These are phyloP conservation scores for Caenorhabditis sp. DNA, from an alignment of 2,888 invertebrate genomes.

Conservation along the genomic window DNA sequence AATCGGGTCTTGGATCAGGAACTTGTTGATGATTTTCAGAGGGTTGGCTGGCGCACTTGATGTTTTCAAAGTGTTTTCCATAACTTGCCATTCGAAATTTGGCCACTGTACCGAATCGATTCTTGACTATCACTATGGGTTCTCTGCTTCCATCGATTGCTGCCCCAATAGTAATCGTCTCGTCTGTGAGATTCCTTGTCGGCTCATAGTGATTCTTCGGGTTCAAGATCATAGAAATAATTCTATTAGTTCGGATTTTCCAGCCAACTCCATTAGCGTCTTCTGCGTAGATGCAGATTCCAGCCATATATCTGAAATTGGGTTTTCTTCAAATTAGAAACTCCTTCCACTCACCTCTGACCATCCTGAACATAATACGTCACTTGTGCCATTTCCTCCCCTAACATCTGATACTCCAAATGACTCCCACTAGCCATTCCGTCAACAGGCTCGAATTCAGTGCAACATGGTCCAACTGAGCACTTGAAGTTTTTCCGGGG, in stretches of 20 bases:
- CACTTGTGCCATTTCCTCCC: conserved; percentile 18
- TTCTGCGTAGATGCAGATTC: background rate
- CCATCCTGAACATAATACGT: conserved; percentile 21
- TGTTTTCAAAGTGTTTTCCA: background rate
- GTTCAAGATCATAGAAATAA: background rate
- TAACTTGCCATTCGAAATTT: background rate
- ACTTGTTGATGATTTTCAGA: background rate
- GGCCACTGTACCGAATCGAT: background rate
- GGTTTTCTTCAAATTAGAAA: background rate
- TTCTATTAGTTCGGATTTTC: background rate
- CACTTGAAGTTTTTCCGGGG: conserved; percentile 15
- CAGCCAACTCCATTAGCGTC: background rate
- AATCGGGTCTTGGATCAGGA: background rate
- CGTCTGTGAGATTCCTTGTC: background rate
- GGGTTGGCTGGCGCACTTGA: background rate
- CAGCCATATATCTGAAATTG: background rate
- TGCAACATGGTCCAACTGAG: background rate
- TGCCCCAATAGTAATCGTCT: background rate
- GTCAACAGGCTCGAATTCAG: conserved; percentile 13
- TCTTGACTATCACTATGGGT: background rate
- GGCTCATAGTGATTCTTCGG: background rate
- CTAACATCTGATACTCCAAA: conserved; percentile 32
- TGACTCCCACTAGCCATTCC: conserved; percentile 14
- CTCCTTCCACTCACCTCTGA: background rate
- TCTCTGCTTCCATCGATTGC: background rate